phyloP scores from a whole-genome alignment of 2,888 invertebrate genomes.

The Orchesellides sinensis region DNA sequence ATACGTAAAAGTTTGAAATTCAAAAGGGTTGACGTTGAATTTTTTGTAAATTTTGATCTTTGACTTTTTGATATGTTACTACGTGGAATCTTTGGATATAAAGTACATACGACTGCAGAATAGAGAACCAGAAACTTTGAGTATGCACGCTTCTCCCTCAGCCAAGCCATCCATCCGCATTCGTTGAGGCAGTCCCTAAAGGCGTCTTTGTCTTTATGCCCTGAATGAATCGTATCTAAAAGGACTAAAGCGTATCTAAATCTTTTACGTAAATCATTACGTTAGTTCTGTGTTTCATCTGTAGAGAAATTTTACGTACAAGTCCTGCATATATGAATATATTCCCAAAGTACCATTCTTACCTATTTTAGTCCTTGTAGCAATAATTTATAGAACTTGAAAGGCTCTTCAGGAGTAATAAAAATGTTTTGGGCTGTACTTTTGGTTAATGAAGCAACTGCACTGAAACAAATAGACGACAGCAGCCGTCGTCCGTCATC shows the following conservation, averaged over 20 bases:
- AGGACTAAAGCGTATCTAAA: constrained; percentile 63
- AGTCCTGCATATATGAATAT: too few species aligned
- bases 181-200: constrained; percentile 50
- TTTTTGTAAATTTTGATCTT: not conserved
- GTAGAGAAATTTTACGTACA: not conserved
- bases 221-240: constrained; percentile 57
- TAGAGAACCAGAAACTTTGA: not conserved
- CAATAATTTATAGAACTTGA: not conserved
- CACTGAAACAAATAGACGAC: constrained; percentile 67
- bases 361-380: constrained; percentile 6
- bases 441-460: constrained; percentile 65
- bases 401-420: not conserved
- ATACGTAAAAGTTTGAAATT: too few species aligned
- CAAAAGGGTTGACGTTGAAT: too few species aligned
- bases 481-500: constrained; percentile 65
- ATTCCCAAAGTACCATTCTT: not conserved
- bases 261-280: constrained; percentile 26
- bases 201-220: constrained; percentile 41
- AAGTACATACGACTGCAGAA: not conserved
- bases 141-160: not conserved
- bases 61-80: not conserved
- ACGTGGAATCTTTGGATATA: too few species aligned
- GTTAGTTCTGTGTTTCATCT: not conserved
- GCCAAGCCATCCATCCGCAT: constrained; percentile 23
- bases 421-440: constrained; percentile 43